Evolutionary conservation across 2,113 vertebrate species (phyloP).

Genomic region (Natator depressus): DNA sequence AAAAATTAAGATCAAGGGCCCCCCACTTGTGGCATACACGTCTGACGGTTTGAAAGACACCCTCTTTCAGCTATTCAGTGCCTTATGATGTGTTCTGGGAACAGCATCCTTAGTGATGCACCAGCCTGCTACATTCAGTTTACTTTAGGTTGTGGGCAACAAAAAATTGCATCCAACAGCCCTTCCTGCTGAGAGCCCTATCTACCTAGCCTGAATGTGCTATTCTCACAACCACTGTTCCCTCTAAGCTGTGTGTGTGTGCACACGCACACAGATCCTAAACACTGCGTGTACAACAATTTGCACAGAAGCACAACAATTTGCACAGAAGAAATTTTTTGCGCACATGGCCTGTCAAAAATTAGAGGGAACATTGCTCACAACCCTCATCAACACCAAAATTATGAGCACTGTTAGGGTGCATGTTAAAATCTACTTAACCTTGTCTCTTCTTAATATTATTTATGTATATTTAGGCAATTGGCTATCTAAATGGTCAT

Average conservation of each 20-base stretch:
- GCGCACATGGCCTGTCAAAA: too few relatives aligned
- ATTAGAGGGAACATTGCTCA: background rate
- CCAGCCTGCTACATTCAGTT: background rate
- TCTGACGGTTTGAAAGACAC: background rate
- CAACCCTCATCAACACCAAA: background rate
- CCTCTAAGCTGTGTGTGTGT: too few relatives aligned
- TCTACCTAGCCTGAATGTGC: rapidly evolving
- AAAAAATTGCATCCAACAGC: background rate
- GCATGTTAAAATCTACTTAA: background rate
- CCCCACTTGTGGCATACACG: background rate
- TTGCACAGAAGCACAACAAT: too few relatives aligned
- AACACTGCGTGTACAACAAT: too few relatives aligned
- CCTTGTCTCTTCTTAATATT: background rate
- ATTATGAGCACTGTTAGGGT: background rate
- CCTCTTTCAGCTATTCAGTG: background rate
- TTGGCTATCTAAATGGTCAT: background rate
- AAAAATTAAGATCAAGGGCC: background rate
- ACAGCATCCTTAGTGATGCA: rapidly evolving
- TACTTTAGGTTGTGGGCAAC: background rate
- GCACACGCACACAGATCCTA: too few relatives aligned
- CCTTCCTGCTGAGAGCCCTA: background rate
- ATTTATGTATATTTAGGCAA: background rate
- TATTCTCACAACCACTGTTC: background rate
- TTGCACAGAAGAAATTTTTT: too few relatives aligned
- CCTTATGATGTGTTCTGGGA: background rate